Evolutionary conservation across 2,113 vertebrate species (phyloP), one percentile per base, ranked within the genome.

Genomic region (Syrrhaptes paradoxus): DNA sequence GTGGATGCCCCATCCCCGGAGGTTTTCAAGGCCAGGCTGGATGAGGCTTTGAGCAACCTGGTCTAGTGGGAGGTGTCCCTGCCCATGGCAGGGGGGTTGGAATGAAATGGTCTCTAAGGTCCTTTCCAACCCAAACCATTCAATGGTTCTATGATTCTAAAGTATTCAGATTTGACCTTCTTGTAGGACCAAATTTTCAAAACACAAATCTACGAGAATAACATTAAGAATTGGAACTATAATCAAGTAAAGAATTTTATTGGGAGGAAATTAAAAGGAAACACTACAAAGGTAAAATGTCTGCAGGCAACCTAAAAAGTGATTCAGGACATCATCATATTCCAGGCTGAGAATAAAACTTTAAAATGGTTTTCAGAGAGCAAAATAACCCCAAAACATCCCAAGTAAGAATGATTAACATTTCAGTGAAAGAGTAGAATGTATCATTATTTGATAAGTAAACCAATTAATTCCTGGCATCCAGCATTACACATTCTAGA

Each of bases 141-240:
- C 41, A 41, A 6, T 41, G 41, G 41, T 41, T 41, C 41, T 41
- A 41, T 41, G 41, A 41, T 41, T 41, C 41, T 41, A 13, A 76
- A 78, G 25, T 55, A 82, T 82, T 90, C 45, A 79, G 34, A 90
- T 57, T 52, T 78, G 55, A 85, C 48, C 43, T 77, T 81, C 62
- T 31, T 45, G 25, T 68, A 36, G 82, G 67, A 38, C 38, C 82
- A 62, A 75, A 51, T 92, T 93, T 66, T 43, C 71, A 65, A 79
- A 95, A 79, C 78, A 87, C 41, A 75, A 48, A 90, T 67, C 52
- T 45, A 32, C 8, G 6, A 41, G 55, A 76, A 88, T 26, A 90
- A 43, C 51, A 63, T 68, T 45, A 25, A 83, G 55, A 87, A 51
- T 18, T 48, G 17, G 25, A 89, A 58, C 45, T 79, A 16, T 26